Evolutionary conservation across 1,140 invertebrate species (phyloP).

Genomic region (Drosophila busckii): DNA sequence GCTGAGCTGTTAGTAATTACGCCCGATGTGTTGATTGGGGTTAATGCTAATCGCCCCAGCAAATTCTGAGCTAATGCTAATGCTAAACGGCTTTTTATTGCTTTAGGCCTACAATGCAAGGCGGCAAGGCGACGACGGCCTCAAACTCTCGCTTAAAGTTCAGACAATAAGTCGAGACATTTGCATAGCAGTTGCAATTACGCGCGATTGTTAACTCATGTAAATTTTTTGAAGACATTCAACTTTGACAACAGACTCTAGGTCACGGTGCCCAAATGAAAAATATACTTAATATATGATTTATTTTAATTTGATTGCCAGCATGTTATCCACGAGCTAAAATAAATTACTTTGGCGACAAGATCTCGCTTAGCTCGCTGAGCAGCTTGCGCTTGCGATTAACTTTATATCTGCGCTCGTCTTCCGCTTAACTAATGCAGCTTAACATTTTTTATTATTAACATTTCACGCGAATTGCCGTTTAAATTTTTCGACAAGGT

Average conservation of each 20-base stretch:
- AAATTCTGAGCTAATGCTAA: constrained; percentile 56
- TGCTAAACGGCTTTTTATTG: constrained; percentile 51
- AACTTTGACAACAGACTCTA: constrained; percentile 72
- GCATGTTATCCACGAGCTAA: constrained; percentile 29
- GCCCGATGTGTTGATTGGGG: constrained; percentile 32
- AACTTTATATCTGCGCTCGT: constrained; percentile 11
- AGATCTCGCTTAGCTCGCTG: constrained; percentile 7
- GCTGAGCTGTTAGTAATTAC: constrained; percentile 16
- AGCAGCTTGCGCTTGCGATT: constrained; percentile 5
- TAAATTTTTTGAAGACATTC: constrained; percentile 54
- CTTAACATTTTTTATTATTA: constrained; percentile 41
- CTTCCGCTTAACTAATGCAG: constrained; percentile 26
- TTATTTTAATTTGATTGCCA: not conserved
- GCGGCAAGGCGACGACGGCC: constrained; percentile 17
- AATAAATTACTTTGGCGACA: constrained; percentile 31
- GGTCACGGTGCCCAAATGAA: constrained; percentile 40
- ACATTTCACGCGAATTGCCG: constrained; percentile 39
- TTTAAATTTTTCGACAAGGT: constrained; percentile 55
- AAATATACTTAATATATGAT: not conserved
- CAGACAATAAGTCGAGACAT: constrained; percentile 42
- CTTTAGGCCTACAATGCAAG: constrained; percentile 45
- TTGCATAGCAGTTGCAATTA: constrained; percentile 38
- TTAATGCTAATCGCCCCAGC: constrained; percentile 51
- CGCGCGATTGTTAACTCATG: constrained; percentile 44
- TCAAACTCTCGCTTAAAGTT: constrained; percentile 54